Percentiles rank a stretch among this genome's conserved stretches.
These are phyloP conservation scores for Nanorana parkeri DNA, from an alignment of 2,113 vertebrate genomes.

Conservation along the genomic window DNA sequence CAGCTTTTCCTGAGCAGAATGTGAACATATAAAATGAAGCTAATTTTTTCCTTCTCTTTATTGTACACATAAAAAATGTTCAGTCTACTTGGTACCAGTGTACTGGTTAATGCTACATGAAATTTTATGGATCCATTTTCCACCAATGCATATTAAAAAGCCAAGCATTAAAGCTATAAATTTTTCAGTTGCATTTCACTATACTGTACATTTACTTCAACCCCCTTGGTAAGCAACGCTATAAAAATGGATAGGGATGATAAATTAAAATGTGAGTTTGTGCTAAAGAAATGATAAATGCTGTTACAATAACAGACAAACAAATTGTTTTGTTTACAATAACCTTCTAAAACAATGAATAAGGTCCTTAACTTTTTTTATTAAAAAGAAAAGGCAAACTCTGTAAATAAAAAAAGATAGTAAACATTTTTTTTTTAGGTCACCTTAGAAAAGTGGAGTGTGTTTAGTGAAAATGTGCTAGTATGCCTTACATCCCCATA, in stretches of 20 bases:
- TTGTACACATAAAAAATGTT: conserved; percentile 56
- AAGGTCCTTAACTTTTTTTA: conserved; percentile 3
- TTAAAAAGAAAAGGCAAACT: not conserved
- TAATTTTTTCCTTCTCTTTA: conserved; percentile 46
- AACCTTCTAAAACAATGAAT: conserved; percentile 34
- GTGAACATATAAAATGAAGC: conserved; percentile 37
- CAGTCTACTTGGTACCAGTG: conserved; percentile 49
- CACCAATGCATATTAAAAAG: conserved; percentile 55
- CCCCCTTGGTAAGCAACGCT: conserved; percentile 52
- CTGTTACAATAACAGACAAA: conserved; percentile 30
- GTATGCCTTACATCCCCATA: not conserved
- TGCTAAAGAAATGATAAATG: conserved; percentile 51
- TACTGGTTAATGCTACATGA: conserved; percentile 57
- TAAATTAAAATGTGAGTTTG: conserved; percentile 54
- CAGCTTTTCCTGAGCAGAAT: conserved; percentile 35
- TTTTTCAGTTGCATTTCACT: conserved; percentile 51
- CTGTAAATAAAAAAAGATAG: not conserved
- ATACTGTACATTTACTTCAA: conserved; percentile 51
- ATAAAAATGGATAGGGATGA: conserved; percentile 46
- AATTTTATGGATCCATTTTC: conserved; percentile 54
- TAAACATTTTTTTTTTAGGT: not conserved
- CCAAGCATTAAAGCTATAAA: conserved; percentile 49
- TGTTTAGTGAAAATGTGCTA: not conserved
- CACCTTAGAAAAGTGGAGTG: not conserved
- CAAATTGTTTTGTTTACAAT: conserved; percentile 41